Evolutionary conservation across 1,140 invertebrate genomes (phyloP).

Genomic region (Dermatophagoides farinae): DNA sequence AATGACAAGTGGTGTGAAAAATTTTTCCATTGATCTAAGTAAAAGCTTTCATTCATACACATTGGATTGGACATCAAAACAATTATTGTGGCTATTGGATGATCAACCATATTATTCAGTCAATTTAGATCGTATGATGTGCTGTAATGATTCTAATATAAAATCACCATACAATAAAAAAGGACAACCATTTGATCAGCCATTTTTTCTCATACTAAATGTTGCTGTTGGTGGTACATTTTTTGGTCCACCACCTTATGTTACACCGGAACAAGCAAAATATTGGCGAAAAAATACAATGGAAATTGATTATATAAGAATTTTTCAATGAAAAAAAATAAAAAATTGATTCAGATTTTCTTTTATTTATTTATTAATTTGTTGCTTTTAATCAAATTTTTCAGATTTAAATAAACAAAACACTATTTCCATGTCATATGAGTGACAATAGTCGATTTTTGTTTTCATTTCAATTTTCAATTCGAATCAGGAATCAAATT

Average conservation of each 20-base stretch:
- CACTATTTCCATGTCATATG: too few species aligned
- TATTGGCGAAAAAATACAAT: not conserved
- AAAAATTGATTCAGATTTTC: too few species aligned
- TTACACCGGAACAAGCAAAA: conserved; percentile 1
- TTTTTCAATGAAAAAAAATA: conserved; percentile 15
- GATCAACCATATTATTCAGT: not conserved
- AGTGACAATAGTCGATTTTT: too few species aligned
- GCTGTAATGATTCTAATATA: not conserved
- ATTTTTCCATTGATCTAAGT: not conserved
- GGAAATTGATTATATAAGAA: conserved; percentile 14
- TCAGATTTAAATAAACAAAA: too few species aligned
- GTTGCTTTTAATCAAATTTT: too few species aligned
- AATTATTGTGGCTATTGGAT: conserved; percentile 20
- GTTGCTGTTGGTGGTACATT: conserved; percentile 22
- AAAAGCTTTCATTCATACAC: conserved; percentile 23
- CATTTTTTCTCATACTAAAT: conserved; percentile 21
- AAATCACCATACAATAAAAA: conserved; percentile 7
- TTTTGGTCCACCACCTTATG: conserved; percentile 14
- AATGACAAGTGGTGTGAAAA: not conserved
- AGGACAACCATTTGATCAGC: conserved; percentile 13
- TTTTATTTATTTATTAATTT: not conserved
- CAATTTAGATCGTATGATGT: not conserved
- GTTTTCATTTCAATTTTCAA: too few species aligned
- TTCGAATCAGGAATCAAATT: too few species aligned
- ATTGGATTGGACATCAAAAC: conserved; percentile 22